These are phyloP conservation scores for Reticulitermes lucifugus DNA, from an alignment of 2,888 invertebrate genomes.

Conservation along the genomic window DNA sequence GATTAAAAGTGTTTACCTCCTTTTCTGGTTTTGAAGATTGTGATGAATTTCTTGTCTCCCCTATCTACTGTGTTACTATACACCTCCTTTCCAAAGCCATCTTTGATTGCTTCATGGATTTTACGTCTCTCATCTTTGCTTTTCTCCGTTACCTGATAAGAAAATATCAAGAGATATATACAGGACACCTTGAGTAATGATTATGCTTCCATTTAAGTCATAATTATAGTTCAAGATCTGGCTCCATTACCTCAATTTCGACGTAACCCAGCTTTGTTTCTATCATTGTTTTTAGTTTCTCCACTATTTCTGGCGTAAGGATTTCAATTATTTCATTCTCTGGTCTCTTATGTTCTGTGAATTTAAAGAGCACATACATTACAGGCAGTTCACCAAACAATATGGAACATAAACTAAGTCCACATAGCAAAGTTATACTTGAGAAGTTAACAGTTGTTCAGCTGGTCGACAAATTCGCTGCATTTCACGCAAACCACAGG, in stretches of 20 bases:
- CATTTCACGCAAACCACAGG: too few relatives aligned
- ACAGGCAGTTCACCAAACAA: neutral
- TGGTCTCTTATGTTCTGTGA: conserved; percentile 15
- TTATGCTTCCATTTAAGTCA: too few relatives aligned
- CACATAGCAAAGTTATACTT: too few relatives aligned
- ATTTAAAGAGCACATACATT: neutral
- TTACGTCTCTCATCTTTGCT: conserved; percentile 77
- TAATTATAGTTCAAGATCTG: too few relatives aligned
- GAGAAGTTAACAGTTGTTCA: too few relatives aligned
- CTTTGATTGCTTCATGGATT: conserved; percentile 80
- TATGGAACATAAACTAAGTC: too few relatives aligned
- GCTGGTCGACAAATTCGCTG: too few relatives aligned
- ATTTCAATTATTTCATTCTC: conserved; percentile 36
- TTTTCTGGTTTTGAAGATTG: conserved; percentile 68
- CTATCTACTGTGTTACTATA: conserved; percentile 76
- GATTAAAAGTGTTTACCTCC: conserved; percentile 61
- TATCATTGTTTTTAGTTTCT: conserved; percentile 64
- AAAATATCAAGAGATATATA: neutral
- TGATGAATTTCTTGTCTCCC: conserved; percentile 72
- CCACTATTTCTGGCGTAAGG: conserved; percentile 24
- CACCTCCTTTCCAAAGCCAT: conserved; percentile 72
- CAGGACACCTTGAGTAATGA: neutral
- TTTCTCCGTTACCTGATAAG: conserved; percentile 69
- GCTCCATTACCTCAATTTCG: conserved; percentile 61
- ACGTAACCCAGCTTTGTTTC: conserved; percentile 67